phyloP scores from a whole-genome alignment of 2,113 vertebrate genomes.

The Dunckerocampus dactyliophorus region DNA sequence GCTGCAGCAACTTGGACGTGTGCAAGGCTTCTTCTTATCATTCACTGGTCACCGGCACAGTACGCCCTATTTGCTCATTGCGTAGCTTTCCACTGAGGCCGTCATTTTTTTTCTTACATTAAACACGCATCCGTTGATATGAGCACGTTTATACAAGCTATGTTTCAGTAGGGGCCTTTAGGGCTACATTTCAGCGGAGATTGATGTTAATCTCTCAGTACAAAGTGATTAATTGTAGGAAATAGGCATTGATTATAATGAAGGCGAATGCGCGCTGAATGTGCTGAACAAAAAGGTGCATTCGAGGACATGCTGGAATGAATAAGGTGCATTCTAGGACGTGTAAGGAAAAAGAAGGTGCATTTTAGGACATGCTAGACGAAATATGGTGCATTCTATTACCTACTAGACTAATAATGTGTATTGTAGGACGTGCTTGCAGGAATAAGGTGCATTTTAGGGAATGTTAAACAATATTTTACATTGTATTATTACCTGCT shows the following conservation, averaged over 20 bases:
- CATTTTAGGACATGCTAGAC: slow-evolving; percentile 53
- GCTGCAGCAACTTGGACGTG: slow-evolving; percentile 22
- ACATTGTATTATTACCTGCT: slow-evolving; percentile 35
- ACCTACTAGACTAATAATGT: slow-evolving; percentile 29
- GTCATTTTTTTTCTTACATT: neutral
- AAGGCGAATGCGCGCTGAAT: slow-evolving; percentile 10
- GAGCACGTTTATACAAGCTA: neutral
- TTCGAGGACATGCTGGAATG: slow-evolving; percentile 51
- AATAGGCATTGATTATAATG: slow-evolving; percentile 20
- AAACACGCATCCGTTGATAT: neutral
- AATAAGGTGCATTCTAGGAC: slow-evolving; percentile 19
- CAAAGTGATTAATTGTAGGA: neutral
- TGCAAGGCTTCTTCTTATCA: slow-evolving; percentile 11
- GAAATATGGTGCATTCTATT: slow-evolving; percentile 55
- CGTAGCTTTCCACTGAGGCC: slow-evolving; percentile 31
- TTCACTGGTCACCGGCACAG: slow-evolving; percentile 51
- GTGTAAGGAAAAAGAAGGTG: slow-evolving; percentile 36
- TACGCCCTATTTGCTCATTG: slow-evolving; percentile 37
- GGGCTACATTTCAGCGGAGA: neutral
- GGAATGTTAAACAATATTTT: too few species aligned
- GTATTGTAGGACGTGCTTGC: neutral
- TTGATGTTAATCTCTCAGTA: slow-evolving; percentile 8
- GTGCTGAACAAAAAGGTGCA: slow-evolving; percentile 45
- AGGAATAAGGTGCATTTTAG: neutral
- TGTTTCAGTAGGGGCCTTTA: neutral